Percentiles rank a stretch among this genome's conserved stretches.
Conservation (phyloP, 2,797 vertebrate genomes). For the Chrysocyon brachyurus region DNA sequence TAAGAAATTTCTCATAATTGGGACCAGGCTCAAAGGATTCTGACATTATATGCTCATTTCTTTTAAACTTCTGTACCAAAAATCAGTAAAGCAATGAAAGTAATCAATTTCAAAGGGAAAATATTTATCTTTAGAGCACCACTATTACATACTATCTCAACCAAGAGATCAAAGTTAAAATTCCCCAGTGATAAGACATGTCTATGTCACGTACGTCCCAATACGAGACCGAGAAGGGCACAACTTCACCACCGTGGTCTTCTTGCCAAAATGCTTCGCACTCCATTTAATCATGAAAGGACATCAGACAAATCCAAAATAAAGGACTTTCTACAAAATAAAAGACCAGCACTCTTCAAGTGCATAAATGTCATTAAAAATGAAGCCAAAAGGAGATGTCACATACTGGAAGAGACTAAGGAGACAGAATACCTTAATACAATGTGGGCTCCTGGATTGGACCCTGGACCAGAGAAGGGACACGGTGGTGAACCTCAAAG, state of each 20-base stretch:
- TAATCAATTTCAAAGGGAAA: background rate
- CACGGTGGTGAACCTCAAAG: background rate
- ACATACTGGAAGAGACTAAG: background rate
- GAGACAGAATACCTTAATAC: background rate
- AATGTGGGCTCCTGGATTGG: background rate
- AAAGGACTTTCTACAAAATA: background rate
- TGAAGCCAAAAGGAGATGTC: background rate
- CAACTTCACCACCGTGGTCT: background rate
- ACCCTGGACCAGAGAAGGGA: background rate
- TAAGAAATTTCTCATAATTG: background rate
- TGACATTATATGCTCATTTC: background rate
- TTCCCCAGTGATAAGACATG: background rate
- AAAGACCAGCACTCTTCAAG: background rate
- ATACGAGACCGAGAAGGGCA: background rate
- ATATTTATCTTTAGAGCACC: background rate
- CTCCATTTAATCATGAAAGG: background rate
- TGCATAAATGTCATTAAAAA: background rate
- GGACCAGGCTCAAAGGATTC: background rate
- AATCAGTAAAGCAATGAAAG: background rate
- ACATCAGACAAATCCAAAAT: background rate
- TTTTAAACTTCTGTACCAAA: background rate
- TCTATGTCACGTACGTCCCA: fast-evolving
- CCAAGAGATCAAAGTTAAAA: background rate
- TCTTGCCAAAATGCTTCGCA: background rate
- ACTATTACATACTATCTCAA: background rate